These are phyloP conservation scores for Sciurus carolinensis DNA, from an alignment of 2,797 vertebrate species.

Conservation along the genomic window DNA sequence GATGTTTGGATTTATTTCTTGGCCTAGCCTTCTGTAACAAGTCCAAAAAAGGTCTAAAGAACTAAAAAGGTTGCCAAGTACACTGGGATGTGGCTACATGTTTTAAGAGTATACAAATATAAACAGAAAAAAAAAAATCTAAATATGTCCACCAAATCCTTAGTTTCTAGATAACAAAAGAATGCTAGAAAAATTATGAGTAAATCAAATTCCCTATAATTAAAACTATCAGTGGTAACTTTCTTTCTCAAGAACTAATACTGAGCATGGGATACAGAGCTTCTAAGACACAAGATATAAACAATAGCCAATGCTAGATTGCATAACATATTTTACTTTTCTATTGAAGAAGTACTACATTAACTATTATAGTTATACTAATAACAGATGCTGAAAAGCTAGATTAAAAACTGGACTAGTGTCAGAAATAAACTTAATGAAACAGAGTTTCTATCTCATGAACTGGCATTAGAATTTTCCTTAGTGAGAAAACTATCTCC, in stretches of 20 bases:
- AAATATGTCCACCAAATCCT: neutral
- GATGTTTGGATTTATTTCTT: neutral
- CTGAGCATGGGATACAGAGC: neutral
- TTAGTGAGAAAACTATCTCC: neutral
- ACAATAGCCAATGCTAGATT: neutral
- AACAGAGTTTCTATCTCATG: neutral
- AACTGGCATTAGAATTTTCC: neutral
- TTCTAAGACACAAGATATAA: neutral
- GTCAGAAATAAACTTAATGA: neutral
- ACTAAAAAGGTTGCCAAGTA: neutral
- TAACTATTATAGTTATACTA: neutral
- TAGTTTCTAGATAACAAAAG: neutral
- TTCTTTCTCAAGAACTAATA: neutral
- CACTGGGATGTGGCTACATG: neutral
- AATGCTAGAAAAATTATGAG: neutral
- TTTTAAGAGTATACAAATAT: neutral
- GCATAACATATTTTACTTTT: neutral
- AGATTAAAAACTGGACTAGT: neutral
- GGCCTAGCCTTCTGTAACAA: neutral
- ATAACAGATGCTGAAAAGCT: neutral
- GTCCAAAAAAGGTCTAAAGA: neutral
- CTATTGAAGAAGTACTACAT: neutral
- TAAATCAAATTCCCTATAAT: neutral
- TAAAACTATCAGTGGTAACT: neutral
- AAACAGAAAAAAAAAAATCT: neutral